A percentile compares a stretch with the other conserved stretches of the same genome.
Conservation (phyloP, 2,888 invertebrate genomes). For the Zootermopsis nevadensis region DNA sequence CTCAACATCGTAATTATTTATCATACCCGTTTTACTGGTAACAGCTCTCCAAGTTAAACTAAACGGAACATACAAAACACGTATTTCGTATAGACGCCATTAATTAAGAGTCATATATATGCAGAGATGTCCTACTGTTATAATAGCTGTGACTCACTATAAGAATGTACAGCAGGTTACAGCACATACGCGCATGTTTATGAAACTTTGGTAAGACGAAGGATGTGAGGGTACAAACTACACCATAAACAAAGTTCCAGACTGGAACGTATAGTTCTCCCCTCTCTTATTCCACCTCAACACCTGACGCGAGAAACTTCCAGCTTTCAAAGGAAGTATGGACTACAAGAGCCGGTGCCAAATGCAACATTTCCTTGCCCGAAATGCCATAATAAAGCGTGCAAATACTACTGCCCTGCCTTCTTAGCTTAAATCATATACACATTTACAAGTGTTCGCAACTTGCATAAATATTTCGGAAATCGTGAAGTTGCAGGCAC, state of each 20-base stretch:
- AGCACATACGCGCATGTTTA: background rate
- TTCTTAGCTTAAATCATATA: constrained; percentile 36
- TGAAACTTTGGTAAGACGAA: constrained; percentile 33
- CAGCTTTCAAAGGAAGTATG: background rate
- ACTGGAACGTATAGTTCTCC: background rate
- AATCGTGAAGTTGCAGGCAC: constrained; percentile 8
- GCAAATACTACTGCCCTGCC: background rate
- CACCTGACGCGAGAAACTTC: constrained; percentile 42
- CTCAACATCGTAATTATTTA: background rate
- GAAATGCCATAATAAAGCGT: constrained; percentile 29
- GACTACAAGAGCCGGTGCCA: background rate
- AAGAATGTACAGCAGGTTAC: background rate
- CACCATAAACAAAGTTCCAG: constrained; percentile 9
- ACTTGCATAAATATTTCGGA: constrained; percentile 13
- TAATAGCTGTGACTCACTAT: constrained; percentile 1
- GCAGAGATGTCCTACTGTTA: constrained; percentile 23
- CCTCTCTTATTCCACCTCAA: constrained; percentile 29
- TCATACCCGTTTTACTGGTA: background rate
- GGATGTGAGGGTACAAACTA: constrained; percentile 30
- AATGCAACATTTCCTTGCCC: background rate
- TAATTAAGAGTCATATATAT: constrained; percentile 51
- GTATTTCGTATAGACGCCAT: background rate
- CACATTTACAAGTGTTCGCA: constrained; percentile 17
- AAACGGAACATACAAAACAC: background rate
- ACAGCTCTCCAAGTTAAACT: background rate